phyloP scores from a whole-genome alignment of 2,888 invertebrate genomes.

The Watsonalla binaria region DNA sequence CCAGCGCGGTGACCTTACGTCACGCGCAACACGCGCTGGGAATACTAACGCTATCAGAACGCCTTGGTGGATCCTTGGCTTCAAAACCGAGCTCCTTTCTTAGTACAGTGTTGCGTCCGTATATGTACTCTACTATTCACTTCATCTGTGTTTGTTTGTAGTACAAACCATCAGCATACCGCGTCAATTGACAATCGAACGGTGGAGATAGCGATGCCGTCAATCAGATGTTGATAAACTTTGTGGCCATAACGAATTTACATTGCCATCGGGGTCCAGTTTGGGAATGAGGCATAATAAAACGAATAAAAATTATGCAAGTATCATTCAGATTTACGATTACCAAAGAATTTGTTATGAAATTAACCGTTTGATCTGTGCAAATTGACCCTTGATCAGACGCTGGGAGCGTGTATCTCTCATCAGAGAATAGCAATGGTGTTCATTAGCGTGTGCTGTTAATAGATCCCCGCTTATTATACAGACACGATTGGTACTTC shows the following conservation, averaged over 20 bases:
- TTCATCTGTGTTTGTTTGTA: constrained; percentile 25
- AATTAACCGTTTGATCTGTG: constrained; percentile 26
- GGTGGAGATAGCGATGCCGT: neutral
- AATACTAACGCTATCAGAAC: constrained; percentile 72
- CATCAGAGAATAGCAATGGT: constrained; percentile 8
- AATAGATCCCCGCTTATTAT: constrained; percentile 3
- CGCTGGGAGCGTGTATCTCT: constrained; percentile 13
- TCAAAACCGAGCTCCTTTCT: constrained; percentile 78
- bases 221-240: constrained; percentile 12
- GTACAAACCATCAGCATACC: constrained; percentile 16
- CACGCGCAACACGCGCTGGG: constrained; percentile 67
- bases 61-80: constrained; percentile 78
- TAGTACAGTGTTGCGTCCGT: constrained; percentile 62
- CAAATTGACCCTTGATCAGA: constrained; percentile 29
- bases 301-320: neutral
- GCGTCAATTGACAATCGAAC: constrained; percentile 9
- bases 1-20: constrained; percentile 71
- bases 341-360: neutral
- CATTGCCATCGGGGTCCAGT: neutral
- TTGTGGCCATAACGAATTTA: neutral
- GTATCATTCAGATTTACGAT: neutral
- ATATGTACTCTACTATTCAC: constrained; percentile 51
- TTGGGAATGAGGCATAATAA: neutral
- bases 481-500: neutral
- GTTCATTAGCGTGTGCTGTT: constrained; percentile 23